phyloP scores from a whole-genome alignment of 2,888 invertebrate genomes.

The Nymphalis c-album region DNA sequence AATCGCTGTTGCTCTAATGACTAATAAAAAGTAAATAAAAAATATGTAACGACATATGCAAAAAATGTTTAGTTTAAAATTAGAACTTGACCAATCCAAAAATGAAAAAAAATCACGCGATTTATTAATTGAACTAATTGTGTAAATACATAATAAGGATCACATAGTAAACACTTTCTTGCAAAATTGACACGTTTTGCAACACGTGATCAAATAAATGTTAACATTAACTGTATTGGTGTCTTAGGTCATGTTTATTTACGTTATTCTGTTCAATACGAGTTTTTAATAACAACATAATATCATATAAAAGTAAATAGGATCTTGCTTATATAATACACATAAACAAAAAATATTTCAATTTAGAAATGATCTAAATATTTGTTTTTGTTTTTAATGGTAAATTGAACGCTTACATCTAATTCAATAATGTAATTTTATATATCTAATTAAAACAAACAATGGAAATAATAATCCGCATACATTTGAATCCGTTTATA shows the following conservation, averaged over 20 bases:
- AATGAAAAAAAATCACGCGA: not conserved
- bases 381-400: no score
- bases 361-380: no score
- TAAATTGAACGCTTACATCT: no score
- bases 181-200: constrained; percentile 17
- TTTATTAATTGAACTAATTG: not conserved
- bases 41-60: not conserved
- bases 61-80: not conserved
- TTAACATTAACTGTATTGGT: constrained; percentile 3
- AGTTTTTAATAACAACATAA: no score
- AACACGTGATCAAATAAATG: constrained; percentile 14
- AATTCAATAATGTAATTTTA: no score
- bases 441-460: no score
- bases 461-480: no score
- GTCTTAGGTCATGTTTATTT: not conserved
- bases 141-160: constrained; percentile 12
- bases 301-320: no score
- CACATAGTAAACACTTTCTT: constrained; percentile 14
- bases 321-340: no score
- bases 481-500: no score
- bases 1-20: not conserved
- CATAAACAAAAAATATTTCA: no score
- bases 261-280: not conserved
- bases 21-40: not conserved
- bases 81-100: not conserved